Evolutionary conservation across 2,888 invertebrate species (phyloP), one percentile per base, ranked within the genome.

Genomic region (Eupsilia transversa): DNA sequence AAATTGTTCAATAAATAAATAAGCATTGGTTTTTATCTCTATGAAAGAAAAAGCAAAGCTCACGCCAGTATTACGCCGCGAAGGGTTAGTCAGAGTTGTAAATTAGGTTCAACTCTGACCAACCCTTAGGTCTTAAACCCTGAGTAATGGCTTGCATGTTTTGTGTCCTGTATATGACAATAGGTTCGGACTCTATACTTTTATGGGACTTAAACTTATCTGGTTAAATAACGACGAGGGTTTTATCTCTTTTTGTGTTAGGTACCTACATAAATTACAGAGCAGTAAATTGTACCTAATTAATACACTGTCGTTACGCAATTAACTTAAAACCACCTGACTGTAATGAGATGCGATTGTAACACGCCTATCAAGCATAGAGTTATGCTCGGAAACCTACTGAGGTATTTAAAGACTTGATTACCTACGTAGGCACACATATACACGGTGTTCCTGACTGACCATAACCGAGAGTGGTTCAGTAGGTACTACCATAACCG

Each of bases 341-440:
- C 68, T 7, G n/a, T 43, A 60, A n/a, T 17, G 12, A 43, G n/a
- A 12, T 69, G n/a, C 9, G 33, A 41, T 43, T 35, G n/a, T 27
- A 63, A 20, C 20, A 63, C 20, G 43, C 60, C 59, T n/a, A 33
- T 33, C 33, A 69, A 69, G n/a, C 33, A 35, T 46, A 63, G 20
- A 63, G n/a, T 27, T 33, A 46, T 33, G n/a, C 20, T n/a, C 12
- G 20, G 17, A 60, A 43, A 43, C 43, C 10, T 4, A 20, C 9
- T 9, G 17, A 33, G 61, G n/a, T 17, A 17, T 14, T 10, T 12
- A 41, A 17, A 20, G 17, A 61, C 17, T 43, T 17, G 41, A 61
- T 33, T 60, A 68, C 30, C 2, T 38, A 57, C 9, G 0, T 33
- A 59, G 1, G 6, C 20, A 38, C 20, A 57, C 56, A 17, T 41